Base-by-base conservation (phyloP, 2,113 vertebrate genomes). In the Diglossa brunneiventris region DNA sequence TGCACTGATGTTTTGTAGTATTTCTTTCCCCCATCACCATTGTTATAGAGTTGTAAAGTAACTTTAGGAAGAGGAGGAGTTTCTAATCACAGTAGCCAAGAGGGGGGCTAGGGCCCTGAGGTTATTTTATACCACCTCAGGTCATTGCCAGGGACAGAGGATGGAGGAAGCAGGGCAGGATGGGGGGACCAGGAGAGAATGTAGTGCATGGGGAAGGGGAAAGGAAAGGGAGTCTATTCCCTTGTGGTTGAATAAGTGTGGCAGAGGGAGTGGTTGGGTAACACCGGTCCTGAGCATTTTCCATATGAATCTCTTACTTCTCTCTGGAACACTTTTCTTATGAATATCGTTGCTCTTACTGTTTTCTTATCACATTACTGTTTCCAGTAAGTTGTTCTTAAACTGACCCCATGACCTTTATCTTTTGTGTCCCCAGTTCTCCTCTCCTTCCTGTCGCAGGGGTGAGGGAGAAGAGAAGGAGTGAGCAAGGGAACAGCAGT, bases 361-460 rank as follows among this genome's bases (percentile, higher is more conserved):
- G 28, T 19, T 58, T 67, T 35, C 30, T 49, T 49, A 27, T 47
- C 18, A 47, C n/a, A 28, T 27, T 56, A 13, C 23, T 66, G 12
- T 20, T 56, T 75, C 15, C 28, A 47, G n/a, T n/a, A 20, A 66
- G n/a, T 56, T 55, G 15, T 64, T 74, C 59, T 55, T 39, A 28
- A 47, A 47, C 15, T 30, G 42, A 66, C 19, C 13, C 30, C 15
- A 41, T 35, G 30, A 42, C 21, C 27, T 85, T 66, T 26, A 30
- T 13, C 12, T 50, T 75, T 58, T 50, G 30, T 67, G 30, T 19
- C 15, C 11, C 30, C 61, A 20, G 15, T 56, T 75, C 24, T 75
- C 10, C 30, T 64, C 42, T 66, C 42, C 50, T 49, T 75, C 20
- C 31, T 58, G 13, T 30, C 0, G 0, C 1, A 26, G 11, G 12